Base-by-base conservation (phyloP, 2,113 vertebrate genomes). In the Dipodomys spectabilis region DNA sequence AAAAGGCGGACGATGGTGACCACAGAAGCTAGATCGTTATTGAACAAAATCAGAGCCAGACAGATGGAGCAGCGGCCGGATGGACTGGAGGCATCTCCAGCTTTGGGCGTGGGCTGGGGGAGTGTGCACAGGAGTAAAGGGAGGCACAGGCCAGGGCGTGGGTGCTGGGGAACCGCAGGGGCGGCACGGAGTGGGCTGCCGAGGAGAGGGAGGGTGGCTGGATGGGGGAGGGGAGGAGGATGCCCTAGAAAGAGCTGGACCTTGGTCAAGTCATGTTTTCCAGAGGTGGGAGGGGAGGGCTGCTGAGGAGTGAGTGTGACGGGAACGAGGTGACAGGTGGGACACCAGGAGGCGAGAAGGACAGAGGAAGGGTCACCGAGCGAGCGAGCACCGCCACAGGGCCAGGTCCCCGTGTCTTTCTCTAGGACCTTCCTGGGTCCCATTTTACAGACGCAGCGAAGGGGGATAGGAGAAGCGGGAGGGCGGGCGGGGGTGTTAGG, bases 131-230 rank as follows among this genome's bases (percentile, higher is more conserved):
- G 49, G 49, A 39, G 39, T 39, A 39, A 39, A 39, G 39, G 39
- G 39, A 6, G 39, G 39, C 39, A 39, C 39, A 39, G 39, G 39
- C 39, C 39, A 39, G 39, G 39, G 39, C 39, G 39, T 39, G 39
- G 39, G 39, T 39, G 39, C 23, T 86, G 7, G 23, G 4, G 25
- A 2, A 0, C 6, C 1, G 0, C 12, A n/a, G 27, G 19, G 30
- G 44, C 1, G 6, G 35, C 20, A n/a, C 3, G 53, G 1, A 32
- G 23, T 28, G 20, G 44, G 9, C 10, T 49, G 20, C 23, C 72
- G 45, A 65, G 20, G 28, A 13, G 12, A 28, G 25, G 1, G 25
- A 25, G 30, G 2, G 23, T 27, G 35, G 23, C 68, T 35, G 23
- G 69, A 28, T 27, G 32, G 22, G 45, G 23, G 18, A 35, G 49